Evolutionary conservation across 2,888 invertebrate species (phyloP), one percentile per base, ranked within the genome.

Genomic region (Pecten maximus): DNA sequence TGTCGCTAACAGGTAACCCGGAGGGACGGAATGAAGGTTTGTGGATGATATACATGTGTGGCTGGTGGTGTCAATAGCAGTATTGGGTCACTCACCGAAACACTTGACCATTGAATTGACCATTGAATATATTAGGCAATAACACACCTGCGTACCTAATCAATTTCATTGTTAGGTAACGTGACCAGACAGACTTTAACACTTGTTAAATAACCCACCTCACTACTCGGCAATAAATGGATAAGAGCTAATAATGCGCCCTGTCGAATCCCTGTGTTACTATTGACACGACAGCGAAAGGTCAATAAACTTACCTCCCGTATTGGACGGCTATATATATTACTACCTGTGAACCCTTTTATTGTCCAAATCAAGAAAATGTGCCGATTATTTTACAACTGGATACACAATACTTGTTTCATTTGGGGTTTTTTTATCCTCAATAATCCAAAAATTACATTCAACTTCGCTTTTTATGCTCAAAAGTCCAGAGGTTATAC

Each of bases 141-240:
- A 35, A 74, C 74, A 74, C 74, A 74, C 35, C 74, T 35, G 74
- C 74, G 10, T 4, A 74, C 74, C 4, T 6, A 74, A 74, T 74
- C 35, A 35, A 74, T 74, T 74, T 74, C 74, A 74, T 74, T 74
- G 35, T 74, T 74, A 74, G 6, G 74, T 74, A 74, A 74, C 16
- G 74, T 74, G 74, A 12, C 74, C 35, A 74, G 74, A 28, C 74
- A 10, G n/a, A 19, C 54, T 19, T 54, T 19, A 54, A 23, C 54
- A 19, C 54, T 2, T 54, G 54, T 54, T 54, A 74, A 74, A 74
- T 35, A 35, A 74, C 35, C 74, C 74, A 16, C 10, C 54, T 12
- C 74, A 74, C 28, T 74, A 74, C 74, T 2, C 3, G 74, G 15
- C 74, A 35, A 35, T 74, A 74, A 28, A 74, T 23, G 74, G 74